Evolutionary conservation across 2,113 vertebrate species (phyloP).

Genomic region (Lasiurus borealis): DNA sequence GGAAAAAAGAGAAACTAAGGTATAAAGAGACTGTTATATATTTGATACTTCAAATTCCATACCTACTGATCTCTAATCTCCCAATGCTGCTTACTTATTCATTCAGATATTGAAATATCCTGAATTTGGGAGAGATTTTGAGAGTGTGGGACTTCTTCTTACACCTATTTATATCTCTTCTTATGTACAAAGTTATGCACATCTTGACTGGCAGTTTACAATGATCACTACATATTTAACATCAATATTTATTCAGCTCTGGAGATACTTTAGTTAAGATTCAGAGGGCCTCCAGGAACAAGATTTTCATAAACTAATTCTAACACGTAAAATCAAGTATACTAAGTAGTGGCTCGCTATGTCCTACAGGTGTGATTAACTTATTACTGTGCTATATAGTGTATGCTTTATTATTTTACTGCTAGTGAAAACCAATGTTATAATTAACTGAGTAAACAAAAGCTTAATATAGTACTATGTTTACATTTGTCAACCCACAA

Average conservation of each 20-base stretch:
- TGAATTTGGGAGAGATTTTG: constrained; percentile 29
- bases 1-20: background rate
- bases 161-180: background rate
- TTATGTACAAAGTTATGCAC: constrained; percentile 17
- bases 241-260: constrained; percentile 27
- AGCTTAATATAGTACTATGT: background rate
- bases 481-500: constrained; percentile 27
- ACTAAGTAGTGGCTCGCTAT: background rate
- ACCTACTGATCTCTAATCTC: background rate
- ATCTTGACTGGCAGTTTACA: background rate
- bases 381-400: background rate
- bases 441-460: constrained; percentile 39
- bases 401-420: constrained; percentile 5
- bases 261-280: constrained; percentile 1
- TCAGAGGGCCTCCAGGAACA: background rate
- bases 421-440: background rate
- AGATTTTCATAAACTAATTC: constrained; percentile 47
- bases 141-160: background rate
- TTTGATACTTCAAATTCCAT: background rate
- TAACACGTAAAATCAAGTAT: constrained; percentile 12
- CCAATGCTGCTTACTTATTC: background rate
- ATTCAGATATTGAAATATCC: background rate
- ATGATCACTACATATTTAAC: constrained; percentile 16
- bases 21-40: background rate
- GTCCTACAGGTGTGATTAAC: background rate